Conservation (phyloP, 2,113 vertebrate genomes). For the Centropus bengalensis region DNA sequence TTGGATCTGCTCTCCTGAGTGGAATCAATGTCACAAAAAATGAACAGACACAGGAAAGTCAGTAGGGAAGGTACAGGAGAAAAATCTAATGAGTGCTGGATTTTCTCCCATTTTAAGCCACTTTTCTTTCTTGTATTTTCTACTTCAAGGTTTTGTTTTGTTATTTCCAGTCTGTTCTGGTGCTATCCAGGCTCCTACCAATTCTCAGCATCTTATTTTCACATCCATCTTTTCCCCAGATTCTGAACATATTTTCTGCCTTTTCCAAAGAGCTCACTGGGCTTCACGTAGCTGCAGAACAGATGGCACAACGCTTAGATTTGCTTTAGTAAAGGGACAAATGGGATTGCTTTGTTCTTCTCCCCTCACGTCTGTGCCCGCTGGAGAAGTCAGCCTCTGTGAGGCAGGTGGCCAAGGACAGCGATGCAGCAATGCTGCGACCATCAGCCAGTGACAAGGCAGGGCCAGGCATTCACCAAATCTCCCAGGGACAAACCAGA, state of each 20-base stretch:
- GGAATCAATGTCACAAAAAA: not conserved
- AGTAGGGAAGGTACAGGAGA: not conserved
- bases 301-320: constrained; percentile 21
- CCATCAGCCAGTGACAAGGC: not conserved
- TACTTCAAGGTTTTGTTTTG: not conserved
- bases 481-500: not conserved
- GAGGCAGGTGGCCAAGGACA: not conserved
- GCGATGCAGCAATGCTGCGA: not conserved
- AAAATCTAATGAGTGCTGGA: not conserved
- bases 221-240: not conserved
- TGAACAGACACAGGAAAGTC: not conserved
- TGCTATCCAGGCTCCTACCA: not conserved
- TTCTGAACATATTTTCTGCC: not conserved
- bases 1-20: not conserved
- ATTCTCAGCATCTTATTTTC: constrained; percentile 16
- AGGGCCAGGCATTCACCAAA: fast-evolving
- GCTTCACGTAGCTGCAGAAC: not conserved
- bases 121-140: not conserved
- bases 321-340: constrained; percentile 1
- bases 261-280: not conserved
- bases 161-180: not conserved
- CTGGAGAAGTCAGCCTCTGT: not conserved
- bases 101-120: not conserved
- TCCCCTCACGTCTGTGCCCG: not conserved
- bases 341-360: not conserved